Evolutionary conservation across 2,797 vertebrate genomes (phyloP).

Genomic region (Florisuga fusca): DNA sequence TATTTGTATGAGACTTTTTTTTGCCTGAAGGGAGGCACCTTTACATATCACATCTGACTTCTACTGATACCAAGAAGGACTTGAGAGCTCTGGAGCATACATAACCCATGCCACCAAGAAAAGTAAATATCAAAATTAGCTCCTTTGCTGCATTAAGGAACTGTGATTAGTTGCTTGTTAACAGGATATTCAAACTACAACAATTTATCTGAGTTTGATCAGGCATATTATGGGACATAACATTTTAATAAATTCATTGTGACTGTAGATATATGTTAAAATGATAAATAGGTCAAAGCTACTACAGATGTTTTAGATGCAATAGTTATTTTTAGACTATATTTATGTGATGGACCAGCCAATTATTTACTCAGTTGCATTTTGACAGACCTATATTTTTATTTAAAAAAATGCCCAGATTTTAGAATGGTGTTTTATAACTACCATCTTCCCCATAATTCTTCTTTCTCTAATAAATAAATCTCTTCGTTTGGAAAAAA

Average conservation of each 20-base stretch:
- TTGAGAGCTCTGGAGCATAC: conserved; percentile 30
- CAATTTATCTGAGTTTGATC: conserved; percentile 78
- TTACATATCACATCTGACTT: background rate
- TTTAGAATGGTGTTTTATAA: conserved; percentile 72
- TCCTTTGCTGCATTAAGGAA: conserved; percentile 54
- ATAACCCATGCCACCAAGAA: conserved; percentile 49
- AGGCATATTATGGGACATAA: conserved; percentile 77
- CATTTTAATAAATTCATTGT: conserved; percentile 79
- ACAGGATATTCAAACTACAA: conserved; percentile 71
- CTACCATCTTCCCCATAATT: conserved; percentile 36
- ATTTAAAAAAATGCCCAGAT: background rate
- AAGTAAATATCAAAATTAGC: conserved; percentile 68
- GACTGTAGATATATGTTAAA: conserved; percentile 71
- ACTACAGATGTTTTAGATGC: conserved; percentile 69
- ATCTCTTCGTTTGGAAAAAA: conserved; percentile 24
- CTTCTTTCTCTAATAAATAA: conserved; percentile 62
- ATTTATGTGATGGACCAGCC: conserved; percentile 76
- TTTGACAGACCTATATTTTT: conserved; percentile 76
- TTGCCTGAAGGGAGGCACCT: background rate
- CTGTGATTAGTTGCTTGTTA: conserved; percentile 79
- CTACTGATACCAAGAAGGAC: background rate
- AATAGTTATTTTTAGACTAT: conserved; percentile 76
- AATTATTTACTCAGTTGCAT: conserved; percentile 77
- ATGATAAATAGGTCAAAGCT: conserved; percentile 70
- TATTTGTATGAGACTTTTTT: background rate